Percentiles rank a stretch among this genome's conserved stretches.
These are phyloP conservation scores for Leptopilina syphax DNA, from an alignment of 2,888 invertebrate genomes.

Conservation along the genomic window DNA sequence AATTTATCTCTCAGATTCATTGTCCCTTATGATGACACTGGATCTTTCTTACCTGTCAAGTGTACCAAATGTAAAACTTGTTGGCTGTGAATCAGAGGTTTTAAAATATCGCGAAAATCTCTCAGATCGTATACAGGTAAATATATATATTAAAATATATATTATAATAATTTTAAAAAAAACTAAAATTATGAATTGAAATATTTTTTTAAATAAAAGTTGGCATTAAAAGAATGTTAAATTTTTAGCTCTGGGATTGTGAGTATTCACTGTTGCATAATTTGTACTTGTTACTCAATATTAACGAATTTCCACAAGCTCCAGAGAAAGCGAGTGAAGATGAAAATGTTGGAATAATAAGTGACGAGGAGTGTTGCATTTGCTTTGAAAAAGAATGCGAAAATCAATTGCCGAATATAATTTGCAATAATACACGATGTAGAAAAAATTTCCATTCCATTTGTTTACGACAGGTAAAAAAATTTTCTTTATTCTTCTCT, in stretches of 20 bases:
- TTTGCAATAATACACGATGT: slow-evolving; percentile 71
- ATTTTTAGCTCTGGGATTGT: slow-evolving; percentile 68
- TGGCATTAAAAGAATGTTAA: background rate
- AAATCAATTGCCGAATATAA: slow-evolving; percentile 64
- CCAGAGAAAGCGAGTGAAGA: slow-evolving; percentile 44
- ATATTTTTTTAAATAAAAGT: background rate
- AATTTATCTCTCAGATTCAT: slow-evolving; percentile 66
- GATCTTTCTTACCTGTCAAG: slow-evolving; percentile 63
- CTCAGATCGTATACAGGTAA: background rate
- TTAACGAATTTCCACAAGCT: slow-evolving; percentile 66
- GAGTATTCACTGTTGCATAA: slow-evolving; percentile 64
- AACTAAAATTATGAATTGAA: background rate
- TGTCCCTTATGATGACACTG: slow-evolving; percentile 67
- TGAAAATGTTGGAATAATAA: slow-evolving; percentile 58
- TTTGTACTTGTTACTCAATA: slow-evolving; percentile 64
- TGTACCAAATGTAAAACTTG: slow-evolving; percentile 68
- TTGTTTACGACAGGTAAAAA: slow-evolving; percentile 68
- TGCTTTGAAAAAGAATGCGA: slow-evolving; percentile 67
- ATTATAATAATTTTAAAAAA: background rate
- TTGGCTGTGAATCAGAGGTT: slow-evolving; percentile 67
- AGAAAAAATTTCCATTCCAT: slow-evolving; percentile 67
- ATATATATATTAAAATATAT: background rate
- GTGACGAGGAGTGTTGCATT: slow-evolving; percentile 72
- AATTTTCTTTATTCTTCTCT: background rate
- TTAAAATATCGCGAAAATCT: slow-evolving; percentile 55